Evolutionary conservation across 1,140 invertebrate genomes (phyloP).

Genomic region (Pachypeltis micranthus): DNA sequence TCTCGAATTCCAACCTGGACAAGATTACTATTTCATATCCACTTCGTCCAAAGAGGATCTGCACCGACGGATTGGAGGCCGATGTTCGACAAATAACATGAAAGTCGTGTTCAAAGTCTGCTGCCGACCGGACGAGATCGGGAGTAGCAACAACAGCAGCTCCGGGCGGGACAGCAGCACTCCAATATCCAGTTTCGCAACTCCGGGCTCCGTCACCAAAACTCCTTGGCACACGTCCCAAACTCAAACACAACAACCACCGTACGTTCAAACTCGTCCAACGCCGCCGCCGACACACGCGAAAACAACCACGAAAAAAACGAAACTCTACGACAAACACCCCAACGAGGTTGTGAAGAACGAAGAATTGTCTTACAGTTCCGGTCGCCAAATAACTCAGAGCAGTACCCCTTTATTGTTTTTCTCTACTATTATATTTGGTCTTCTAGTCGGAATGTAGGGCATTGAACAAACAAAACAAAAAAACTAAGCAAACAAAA

Average conservation of each 20-base stretch:
- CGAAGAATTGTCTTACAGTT: slow-evolving; percentile 70
- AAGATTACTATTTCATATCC: slow-evolving; percentile 92
- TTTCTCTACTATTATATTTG: slow-evolving; percentile 13
- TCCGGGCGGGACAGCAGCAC: slow-evolving; percentile 15
- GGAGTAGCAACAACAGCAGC: slow-evolving; percentile 33
- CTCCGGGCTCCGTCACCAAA: slow-evolving; percentile 12
- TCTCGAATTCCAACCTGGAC: slow-evolving; percentile 83
- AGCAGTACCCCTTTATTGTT: slow-evolving; percentile 8
- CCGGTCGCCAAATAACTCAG: slow-evolving; percentile 15
- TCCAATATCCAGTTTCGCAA: slow-evolving; percentile 5
- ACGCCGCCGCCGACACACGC: slow-evolving; percentile 19
- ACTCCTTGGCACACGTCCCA: slow-evolving; percentile 13
- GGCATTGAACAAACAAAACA: slow-evolving; percentile 17
- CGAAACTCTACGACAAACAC: slow-evolving; percentile 68
- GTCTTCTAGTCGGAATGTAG: slow-evolving; percentile 23
- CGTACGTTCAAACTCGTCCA: slow-evolving; percentile 33
- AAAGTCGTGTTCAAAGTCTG: slow-evolving; percentile 92
- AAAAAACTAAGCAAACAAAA: too few relatives aligned
- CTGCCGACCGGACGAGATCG: slow-evolving; percentile 47
- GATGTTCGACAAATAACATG: slow-evolving; percentile 87
- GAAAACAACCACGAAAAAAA: slow-evolving; percentile 40
- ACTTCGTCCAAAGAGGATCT: slow-evolving; percentile 84
- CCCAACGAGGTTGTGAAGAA: slow-evolving; percentile 87
- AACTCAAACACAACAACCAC: slow-evolving; percentile 22
- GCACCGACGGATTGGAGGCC: slow-evolving; percentile 76